Conservation (phyloP, 2,888 invertebrate species). For the Aspidapion aeneum region DNA sequence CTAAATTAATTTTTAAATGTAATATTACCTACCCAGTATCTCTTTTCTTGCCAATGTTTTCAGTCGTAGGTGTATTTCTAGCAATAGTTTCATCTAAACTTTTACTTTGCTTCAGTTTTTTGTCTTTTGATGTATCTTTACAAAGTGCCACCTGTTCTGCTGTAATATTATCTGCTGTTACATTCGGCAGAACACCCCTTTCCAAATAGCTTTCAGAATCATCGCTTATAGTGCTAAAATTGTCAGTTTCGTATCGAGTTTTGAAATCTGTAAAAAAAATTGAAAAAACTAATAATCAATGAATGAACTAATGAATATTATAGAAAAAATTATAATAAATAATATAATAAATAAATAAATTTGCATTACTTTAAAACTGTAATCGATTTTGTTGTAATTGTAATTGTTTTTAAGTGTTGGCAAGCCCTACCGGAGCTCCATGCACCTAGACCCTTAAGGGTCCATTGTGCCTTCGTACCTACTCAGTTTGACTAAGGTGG, state of each 20-base stretch:
- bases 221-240: conserved; percentile 40
- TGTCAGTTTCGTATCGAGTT: conserved; percentile 39
- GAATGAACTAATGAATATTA: too few relatives aligned
- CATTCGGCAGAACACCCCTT: conserved; percentile 43
- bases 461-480: too few relatives aligned
- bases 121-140: conserved; percentile 34
- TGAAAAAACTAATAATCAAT: too few relatives aligned
- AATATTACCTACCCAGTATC: background rate
- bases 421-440: too few relatives aligned
- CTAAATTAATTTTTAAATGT: too few relatives aligned
- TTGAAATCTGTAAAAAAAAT: conserved; percentile 11
- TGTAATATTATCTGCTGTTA: conserved; percentile 44
- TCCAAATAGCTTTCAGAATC: conserved; percentile 47
- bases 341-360: too few relatives aligned
- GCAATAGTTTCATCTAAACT: conserved; percentile 27
- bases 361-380: too few relatives aligned
- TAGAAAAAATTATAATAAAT: too few relatives aligned
- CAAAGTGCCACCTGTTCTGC: conserved; percentile 32
- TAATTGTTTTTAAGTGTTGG: too few relatives aligned
- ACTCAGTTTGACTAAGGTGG: too few relatives aligned
- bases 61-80: conserved; percentile 2
- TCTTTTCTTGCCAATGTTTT: background rate
- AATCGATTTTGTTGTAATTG: too few relatives aligned
- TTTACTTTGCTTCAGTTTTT: conserved; percentile 34
- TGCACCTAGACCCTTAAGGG: too few relatives aligned